Evolutionary conservation across 2,888 invertebrate genomes (phyloP), one percentile per base, ranked within the genome.

Genomic region (Oscheius sp.): DNA sequence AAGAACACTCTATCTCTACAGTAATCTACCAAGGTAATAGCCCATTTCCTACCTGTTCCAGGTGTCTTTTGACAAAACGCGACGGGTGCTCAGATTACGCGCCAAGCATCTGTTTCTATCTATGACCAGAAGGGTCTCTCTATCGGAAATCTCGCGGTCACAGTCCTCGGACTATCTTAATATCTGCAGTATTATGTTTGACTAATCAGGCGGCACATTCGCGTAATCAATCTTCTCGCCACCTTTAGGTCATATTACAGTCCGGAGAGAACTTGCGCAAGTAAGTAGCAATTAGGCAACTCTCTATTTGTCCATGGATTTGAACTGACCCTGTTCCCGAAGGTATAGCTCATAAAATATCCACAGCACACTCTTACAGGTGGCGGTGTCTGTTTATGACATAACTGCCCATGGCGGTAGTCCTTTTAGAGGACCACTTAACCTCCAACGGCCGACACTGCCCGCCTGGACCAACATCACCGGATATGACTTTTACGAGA

Each of bases 321-420:
- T 21, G 21, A 21, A 21, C 21, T 42, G 42, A 42, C 42, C 42
- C 42, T 42, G 42, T 42, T 42, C 42, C 42, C 42, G 42, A 42
- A 42, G 42, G 7, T 42, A 42, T 42, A 42, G 42, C 42, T 42
- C 42, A 42, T 42, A 42, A 42, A 42, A 42, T 42, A 42, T 3
- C 42, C 55, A 55, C 55, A 29, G 29, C 55, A 21, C 29, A 48
- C 50, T 48, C 65, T 53, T 68, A 70, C 70, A 70, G 70, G 70
- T 70, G 70, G 58, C 70, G 70, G 58, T 57, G 58, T 58, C 70
- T 70, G 70, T 70, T 70, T 70, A 70, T 70, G 70, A 70, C 70
- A 70, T 70, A 70, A 70, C 58, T 70, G 58, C 37, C 48, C 68
- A n/a, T 10, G 70, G 37, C 70, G 70, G 70, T 51, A 35, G 70